Evolutionary conservation across 2,113 vertebrate species (phyloP).

Genomic region (Balaeniceps rex): DNA sequence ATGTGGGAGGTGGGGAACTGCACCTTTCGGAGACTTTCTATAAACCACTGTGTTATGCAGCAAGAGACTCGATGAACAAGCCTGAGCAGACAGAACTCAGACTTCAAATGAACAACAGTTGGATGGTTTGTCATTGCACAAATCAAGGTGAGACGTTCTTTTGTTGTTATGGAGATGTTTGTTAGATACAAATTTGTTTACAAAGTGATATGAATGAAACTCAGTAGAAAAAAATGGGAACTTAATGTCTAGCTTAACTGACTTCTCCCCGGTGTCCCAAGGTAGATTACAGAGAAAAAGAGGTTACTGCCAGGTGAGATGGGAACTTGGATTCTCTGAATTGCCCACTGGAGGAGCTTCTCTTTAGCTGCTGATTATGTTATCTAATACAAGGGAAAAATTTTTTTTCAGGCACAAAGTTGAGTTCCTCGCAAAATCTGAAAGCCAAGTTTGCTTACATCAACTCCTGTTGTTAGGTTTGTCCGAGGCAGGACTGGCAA

Average conservation of each 20-base stretch:
- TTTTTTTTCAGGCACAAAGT: neutral
- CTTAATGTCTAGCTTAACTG: neutral
- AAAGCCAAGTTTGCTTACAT: neutral
- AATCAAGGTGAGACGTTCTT: neutral
- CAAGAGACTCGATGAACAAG: neutral
- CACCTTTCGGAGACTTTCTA: neutral
- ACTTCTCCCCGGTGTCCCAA: neutral
- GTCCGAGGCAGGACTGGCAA: neutral
- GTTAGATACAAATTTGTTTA: neutral
- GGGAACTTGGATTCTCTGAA: neutral
- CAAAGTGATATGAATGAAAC: neutral
- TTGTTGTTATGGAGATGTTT: neutral
- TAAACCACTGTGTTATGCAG: neutral
- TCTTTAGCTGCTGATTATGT: neutral
- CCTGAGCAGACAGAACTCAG: neutral
- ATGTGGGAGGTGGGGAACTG: neutral
- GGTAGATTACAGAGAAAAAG: neutral
- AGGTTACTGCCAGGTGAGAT: neutral
- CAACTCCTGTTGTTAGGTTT: neutral
- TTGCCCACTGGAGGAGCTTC: neutral
- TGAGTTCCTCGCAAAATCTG: neutral
- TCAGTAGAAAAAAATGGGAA: neutral
- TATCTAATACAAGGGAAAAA: neutral
- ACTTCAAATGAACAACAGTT: neutral
- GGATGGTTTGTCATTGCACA: neutral